Evolutionary conservation across 1,140 invertebrate species (phyloP), one percentile per base, ranked within the genome.

Genomic region (Drosophila tsacasi): DNA sequence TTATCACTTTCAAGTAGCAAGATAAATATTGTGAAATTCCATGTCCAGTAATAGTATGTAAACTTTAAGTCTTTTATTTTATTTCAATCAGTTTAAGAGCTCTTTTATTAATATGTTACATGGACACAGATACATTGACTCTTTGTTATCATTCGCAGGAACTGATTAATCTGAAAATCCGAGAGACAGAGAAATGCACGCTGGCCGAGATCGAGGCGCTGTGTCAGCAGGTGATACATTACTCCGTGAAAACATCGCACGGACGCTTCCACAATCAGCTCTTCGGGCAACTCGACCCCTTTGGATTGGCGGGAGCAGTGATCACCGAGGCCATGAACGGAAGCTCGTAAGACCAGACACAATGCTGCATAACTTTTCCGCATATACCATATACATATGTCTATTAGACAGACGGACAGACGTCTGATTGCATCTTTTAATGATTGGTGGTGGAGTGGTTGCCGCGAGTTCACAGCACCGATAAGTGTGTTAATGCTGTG

Each of bases 301-400:
- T 96, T 83, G 96, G 96, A 9, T 84, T 97, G 42, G 95, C 95
- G n/a, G 97, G 95, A 7, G 94, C 96, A 15, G 96, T 95, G 95
- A 93, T 97, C 27, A 94, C 96, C 3, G 96, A 97, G 69, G 95
- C 95, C 6, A 94, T 97, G 60, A 97, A 97, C 82, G 96, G 96
- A 10, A 96, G 96, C 93, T 95, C 96, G 96, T 97, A 94, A 92
- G 83, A 64, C 46, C 42, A 55, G 52, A 55, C 52, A 30, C 49
- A 52, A 19, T 52, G 54, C 37, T 27, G 39, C 32, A 49, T 12
- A 42, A 54, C 49, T 50, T 55, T 30, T 15, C 12, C 35, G 23
- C 15, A 64, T 8, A 44, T 71, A 40, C n/a, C 30, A 15, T n/a
- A n/a, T n/a, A n/a, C n/a, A n/a, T n/a, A n/a, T 39, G 47, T 25